Percentiles rank a stretch among this genome's conserved stretches.
phyloP scores from a whole-genome alignment of 1,140 invertebrate genomes.

The Drosophila pectinifera region DNA sequence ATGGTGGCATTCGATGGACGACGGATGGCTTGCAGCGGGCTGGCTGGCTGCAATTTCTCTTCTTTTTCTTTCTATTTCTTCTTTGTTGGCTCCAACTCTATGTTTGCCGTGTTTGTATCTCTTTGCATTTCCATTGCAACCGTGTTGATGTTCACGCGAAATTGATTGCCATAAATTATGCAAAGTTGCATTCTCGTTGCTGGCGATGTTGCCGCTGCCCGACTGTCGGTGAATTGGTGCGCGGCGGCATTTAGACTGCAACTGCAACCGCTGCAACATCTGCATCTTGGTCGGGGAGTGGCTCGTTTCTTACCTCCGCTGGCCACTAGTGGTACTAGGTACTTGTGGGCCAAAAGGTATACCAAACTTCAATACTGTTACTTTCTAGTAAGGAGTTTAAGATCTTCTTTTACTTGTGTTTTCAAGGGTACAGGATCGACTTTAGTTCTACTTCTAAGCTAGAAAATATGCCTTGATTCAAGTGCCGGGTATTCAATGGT shows the following conservation, averaged over 20 bases:
- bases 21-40: conserved; percentile 37
- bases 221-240: conserved; percentile 56
- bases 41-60: conserved; percentile 50
- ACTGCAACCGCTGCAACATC: conserved; percentile 33
- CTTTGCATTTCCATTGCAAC: conserved; percentile 33
- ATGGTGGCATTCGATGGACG: conserved; percentile 38
- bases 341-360: not conserved
- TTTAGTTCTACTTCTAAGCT: too few species aligned
- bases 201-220: conserved; percentile 10
- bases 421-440: too few species aligned
- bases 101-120: conserved; percentile 28
- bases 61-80: conserved; percentile 18
- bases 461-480: too few species aligned
- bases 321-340: not conserved
- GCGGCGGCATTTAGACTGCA: conserved; percentile 59
- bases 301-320: conserved; percentile 32
- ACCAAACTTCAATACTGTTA: not conserved
- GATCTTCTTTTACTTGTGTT: not conserved
- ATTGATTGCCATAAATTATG: conserved; percentile 72
- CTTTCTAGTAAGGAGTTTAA: too few species aligned
- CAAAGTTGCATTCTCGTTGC: conserved; percentile 59
- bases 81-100: not conserved
- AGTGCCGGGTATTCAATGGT: conserved; percentile 7
- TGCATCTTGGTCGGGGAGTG: conserved; percentile 46
- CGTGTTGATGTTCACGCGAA: conserved; percentile 62